Evolutionary conservation across 2,797 vertebrate genomes (phyloP).

Genomic region (Chelonia mydas): DNA sequence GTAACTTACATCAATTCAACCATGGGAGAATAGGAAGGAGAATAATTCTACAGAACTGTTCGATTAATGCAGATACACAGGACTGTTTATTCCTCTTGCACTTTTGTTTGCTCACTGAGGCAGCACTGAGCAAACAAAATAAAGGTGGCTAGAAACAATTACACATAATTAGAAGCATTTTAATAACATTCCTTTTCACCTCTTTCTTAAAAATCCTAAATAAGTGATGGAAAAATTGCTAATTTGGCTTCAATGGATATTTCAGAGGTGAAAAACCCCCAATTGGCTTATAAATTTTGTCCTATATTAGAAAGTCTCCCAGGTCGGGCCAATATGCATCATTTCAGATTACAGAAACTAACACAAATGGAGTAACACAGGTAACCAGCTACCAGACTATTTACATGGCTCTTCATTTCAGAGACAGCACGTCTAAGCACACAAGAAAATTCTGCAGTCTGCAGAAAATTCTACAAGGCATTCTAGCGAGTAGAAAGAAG

Average conservation of each 20-base stretch:
- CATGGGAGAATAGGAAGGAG: neutral
- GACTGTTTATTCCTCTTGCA: neutral
- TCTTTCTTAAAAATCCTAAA: constrained; percentile 3
- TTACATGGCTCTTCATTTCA: neutral
- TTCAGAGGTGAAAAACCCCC: neutral
- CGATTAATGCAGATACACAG: neutral
- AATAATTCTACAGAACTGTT: neutral
- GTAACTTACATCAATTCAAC: neutral
- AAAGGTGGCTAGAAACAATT: neutral
- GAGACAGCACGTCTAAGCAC: constrained; percentile 70
- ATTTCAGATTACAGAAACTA: neutral
- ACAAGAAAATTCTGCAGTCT: neutral
- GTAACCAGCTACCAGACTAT: constrained; percentile 29
- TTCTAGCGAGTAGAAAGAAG: neutral
- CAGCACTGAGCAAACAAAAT: neutral
- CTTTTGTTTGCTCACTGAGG: neutral
- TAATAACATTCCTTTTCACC: neutral
- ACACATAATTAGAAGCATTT: neutral
- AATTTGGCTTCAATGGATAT: constrained; percentile 11
- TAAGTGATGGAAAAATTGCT: neutral
- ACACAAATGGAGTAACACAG: neutral
- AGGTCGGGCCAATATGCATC: neutral
- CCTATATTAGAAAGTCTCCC: neutral
- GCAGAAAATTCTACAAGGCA: constrained; percentile 7
- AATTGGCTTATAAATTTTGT: neutral